Evolutionary conservation across 2,113 vertebrate species (phyloP), one percentile per base, ranked within the genome.

Genomic region (Atrichornis clamosus): DNA sequence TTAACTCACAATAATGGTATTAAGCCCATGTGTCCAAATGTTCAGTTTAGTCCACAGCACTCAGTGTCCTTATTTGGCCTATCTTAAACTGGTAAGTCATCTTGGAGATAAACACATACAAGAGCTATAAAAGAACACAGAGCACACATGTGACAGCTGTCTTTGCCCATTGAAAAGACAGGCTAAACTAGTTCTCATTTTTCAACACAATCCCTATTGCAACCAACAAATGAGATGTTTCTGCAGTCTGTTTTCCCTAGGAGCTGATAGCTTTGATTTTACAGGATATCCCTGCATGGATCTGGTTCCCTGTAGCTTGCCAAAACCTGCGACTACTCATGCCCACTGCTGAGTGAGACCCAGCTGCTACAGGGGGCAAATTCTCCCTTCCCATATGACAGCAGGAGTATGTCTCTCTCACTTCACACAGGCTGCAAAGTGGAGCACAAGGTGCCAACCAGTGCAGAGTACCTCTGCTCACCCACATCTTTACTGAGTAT

Each of bases 271-370:
- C 21, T 89, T 32, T 81, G 64, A 84, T 84, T 63, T 82, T 6
- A 84, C 60, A 74, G 77, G 46, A 35, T 19, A 53, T 44, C 24
- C 47, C 69, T 67, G 35, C 15, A 8, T 1, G 2, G 89, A 88
- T 30, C 50, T 39, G 30, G 56, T 6, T 87, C 32, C 53, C 56
- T 15, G 24, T 0, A 60, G 44, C 65, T 79, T 75, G 32, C 65
- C 65, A 74, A 88, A 88, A 70, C 24, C 41, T 53, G 10, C 0
- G 1, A 63, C 19, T 47, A 19, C 41, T 84, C 56, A 17, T 30
- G 26, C 19, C 35, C 70, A 69, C 30, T 1, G 0, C 49, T 3
- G 3, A 55, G 63, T 0, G 2, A 93, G 82, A 70, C 72, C 49
- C 35, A 92, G 14, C 42, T 73, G 37, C 63, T 64, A 27, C 2